Evolutionary conservation across 2,113 vertebrate genomes (phyloP).

Genomic region (Casuarius casuarius): DNA sequence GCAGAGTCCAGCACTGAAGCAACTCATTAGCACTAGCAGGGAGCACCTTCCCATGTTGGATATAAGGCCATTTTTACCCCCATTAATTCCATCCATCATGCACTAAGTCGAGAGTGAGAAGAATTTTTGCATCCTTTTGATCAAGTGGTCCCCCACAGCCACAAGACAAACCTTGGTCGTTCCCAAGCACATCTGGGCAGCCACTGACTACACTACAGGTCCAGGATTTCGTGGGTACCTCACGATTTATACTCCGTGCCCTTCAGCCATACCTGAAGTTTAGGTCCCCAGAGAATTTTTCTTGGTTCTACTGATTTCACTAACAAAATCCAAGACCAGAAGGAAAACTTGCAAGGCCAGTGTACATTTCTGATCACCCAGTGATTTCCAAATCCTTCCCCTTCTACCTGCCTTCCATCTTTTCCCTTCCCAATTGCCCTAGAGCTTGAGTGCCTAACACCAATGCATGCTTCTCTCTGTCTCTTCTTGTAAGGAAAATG

Average conservation of each 20-base stretch:
- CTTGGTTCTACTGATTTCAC: neutral
- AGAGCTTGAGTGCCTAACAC: neutral
- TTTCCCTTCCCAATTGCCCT: neutral
- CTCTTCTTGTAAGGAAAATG: neutral
- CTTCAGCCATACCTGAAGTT: neutral
- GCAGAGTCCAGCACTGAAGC: neutral
- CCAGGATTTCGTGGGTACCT: neutral
- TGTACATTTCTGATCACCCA: neutral
- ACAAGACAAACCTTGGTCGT: neutral
- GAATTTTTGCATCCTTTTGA: neutral
- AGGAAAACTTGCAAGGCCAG: neutral
- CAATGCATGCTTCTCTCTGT: neutral
- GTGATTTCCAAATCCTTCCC: neutral
- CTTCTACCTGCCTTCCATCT: neutral
- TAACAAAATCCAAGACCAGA: neutral
- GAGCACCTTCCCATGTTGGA: neutral
- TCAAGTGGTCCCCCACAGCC: neutral
- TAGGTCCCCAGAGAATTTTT: neutral
- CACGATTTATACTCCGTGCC: neutral
- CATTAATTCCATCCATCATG: neutral
- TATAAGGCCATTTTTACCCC: neutral
- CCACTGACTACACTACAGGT: neutral
- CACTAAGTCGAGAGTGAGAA: neutral
- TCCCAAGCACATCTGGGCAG: neutral
- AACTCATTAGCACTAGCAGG: neutral